phyloP scores from a whole-genome alignment of 1,140 invertebrate species.

The Linepithema humile region DNA sequence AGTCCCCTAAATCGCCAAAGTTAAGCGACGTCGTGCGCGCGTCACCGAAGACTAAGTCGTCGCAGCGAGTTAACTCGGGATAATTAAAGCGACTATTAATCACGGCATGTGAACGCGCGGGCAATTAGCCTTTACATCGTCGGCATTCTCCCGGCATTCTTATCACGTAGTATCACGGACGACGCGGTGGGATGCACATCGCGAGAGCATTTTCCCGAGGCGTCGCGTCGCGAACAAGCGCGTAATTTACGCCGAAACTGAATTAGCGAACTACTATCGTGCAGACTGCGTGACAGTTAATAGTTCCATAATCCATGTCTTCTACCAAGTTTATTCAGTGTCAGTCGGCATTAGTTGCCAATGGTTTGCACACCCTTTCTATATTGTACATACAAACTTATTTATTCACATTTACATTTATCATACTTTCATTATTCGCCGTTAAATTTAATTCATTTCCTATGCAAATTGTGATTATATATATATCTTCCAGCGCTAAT shows the following conservation, averaged over 20 bases:
- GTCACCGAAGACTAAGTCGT: constrained; percentile 33
- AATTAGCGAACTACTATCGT: constrained; percentile 51
- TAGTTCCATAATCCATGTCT: constrained; percentile 47
- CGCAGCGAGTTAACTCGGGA: constrained; percentile 53
- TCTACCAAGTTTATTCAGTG: constrained; percentile 16
- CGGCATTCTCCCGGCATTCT: constrained; percentile 42
- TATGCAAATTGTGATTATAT: not conserved
- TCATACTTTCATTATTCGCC: not conserved
- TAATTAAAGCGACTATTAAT: constrained; percentile 67
- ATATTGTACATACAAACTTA: not conserved
- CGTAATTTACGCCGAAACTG: constrained; percentile 52
- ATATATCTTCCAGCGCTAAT: not conserved
- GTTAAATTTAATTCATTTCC: not conserved
- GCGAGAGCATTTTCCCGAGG: not conserved
- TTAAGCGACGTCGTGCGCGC: constrained; percentile 30
- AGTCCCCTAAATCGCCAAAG: not conserved
- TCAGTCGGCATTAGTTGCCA: not conserved
- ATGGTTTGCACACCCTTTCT: not conserved
- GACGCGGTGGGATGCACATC: not conserved
- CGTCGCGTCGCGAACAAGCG: constrained; percentile 44
- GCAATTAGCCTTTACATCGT: constrained; percentile 54
- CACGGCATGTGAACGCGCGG: constrained; percentile 50
- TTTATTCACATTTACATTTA: not conserved
- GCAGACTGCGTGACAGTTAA: constrained; percentile 44
- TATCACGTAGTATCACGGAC: constrained; percentile 50